Base-by-base conservation (phyloP, 2,797 vertebrate species). In the Rhadinocentrus ornatus region DNA sequence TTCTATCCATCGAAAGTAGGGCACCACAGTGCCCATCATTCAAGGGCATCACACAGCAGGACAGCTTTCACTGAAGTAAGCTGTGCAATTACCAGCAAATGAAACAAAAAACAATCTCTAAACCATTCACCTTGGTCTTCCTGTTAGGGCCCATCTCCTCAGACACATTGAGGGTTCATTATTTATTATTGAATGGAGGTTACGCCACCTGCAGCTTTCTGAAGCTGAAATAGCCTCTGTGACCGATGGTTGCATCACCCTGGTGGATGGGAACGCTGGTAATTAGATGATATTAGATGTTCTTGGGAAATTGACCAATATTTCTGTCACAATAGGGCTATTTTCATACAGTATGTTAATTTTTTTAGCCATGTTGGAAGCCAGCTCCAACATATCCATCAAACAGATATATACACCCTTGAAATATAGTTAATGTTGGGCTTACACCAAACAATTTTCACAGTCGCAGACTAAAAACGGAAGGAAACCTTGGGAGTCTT, bases 51-150 rank as follows among this genome's bases (percentile, higher is more conserved):
- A 79, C 66, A 35, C 78, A 78, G 75, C 65, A 15, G 73, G 81
- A 62, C 69, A 48, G 64, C 76, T 65, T 83, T 83, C 70, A 77
- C 1, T 37, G 66, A 75, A 83, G 88, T 78, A 24, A 73, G 77
- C 67, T 27, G 26, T 1, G 39, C 74, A 84, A 87, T 83, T 86
- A 86, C 53, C 1, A 4, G 50, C 55, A 62, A 71, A 69, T 44
- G 20, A 46, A 20, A 7, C 6, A 48, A 48, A 22, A 70, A 79
- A 73, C 35, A 41, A 55, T 64, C 80, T 54, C 55, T 48, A 16
- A 12, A 16, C 53, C 15, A 24, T 73, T 67, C 62, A 60, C 77
- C 46, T 74, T 55, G 13, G 66, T 83, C 53, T 72, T 73, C 71
- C 78, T 71, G 60, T 18, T 46, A 3, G 9, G 6, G 57, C 61